phyloP scores from a whole-genome alignment of 2,888 invertebrate species.

The Calameuta filiformis region DNA sequence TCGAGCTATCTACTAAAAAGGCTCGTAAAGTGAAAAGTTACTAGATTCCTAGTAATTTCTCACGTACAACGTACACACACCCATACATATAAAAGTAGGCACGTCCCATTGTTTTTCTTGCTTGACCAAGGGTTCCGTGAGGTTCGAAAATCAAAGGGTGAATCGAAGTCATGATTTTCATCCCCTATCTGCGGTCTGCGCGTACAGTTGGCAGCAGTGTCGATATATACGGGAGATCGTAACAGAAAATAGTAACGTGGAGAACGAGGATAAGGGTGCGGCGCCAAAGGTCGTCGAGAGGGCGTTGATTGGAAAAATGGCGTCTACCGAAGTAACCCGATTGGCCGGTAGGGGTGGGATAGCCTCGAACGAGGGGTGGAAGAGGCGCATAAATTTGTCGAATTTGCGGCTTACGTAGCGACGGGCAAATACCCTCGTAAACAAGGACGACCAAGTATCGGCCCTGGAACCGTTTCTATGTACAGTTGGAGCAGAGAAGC shows the following conservation, averaged over 20 bases:
- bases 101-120: too few species aligned
- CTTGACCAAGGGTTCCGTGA: too few species aligned
- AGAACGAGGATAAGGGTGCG: neutral
- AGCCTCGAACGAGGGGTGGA: neutral
- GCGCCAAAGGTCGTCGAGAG: neutral
- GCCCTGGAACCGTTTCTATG: neutral
- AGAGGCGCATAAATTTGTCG: slow-evolving; percentile 41
- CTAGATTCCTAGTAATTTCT: neutral
- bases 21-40: neutral
- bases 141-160: too few species aligned
- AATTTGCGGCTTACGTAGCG: slow-evolving; percentile 36
- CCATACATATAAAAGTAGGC: too few species aligned
- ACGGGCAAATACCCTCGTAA: slow-evolving; percentile 19
- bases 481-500: neutral
- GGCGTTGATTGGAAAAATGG: slow-evolving; percentile 4
- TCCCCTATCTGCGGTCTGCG: too few species aligned
- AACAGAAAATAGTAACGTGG: neutral
- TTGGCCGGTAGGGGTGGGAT: neutral
- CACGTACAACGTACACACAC: too few species aligned
- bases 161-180: too few species aligned
- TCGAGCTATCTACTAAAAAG: neutral
- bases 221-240: too few species aligned
- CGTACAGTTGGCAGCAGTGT: neutral
- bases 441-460: slow-evolving; percentile 8
- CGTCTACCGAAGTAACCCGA: neutral